Evolutionary conservation across 2,797 vertebrate species (phyloP), one percentile per base, ranked within the genome.

Genomic region (Podargus strigoides): DNA sequence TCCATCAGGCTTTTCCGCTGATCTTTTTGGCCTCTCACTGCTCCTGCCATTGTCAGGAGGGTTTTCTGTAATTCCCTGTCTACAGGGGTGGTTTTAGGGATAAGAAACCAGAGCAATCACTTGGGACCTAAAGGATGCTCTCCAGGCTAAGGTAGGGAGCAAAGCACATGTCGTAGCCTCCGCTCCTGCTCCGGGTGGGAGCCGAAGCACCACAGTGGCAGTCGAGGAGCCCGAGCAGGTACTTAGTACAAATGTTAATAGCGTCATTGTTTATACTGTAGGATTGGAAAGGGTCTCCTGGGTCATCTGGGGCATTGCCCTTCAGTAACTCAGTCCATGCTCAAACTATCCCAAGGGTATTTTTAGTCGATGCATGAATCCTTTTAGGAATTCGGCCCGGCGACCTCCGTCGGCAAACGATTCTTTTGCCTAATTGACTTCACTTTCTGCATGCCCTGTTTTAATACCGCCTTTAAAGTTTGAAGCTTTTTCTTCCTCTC

Each of bases 221-320:
- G 87, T 37, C 10, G 0, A 89, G 68, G 90, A 96, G 73, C 93
- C 81, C 1, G 1, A 56, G 83, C 95, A 96, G 91, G 91, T 96
- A 95, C 83, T 95, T 91, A 89, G 87, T 77, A 88, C 96, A 82
- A 90, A 94, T 94, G 95, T 96, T 96, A 95, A 96, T 96, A 89
- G 95, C 68, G 0, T 94, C 93, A 95, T 96, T 97, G 96, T 96
- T 97, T 97, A 95, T 95, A 92, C 84, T 95, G 90, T 85, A 39
- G 90, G 86, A 95, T 95, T 92, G 90, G 88, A 97, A 95, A 68
- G 93, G 94, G 94, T 87, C 96, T 97, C 95, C 92, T 94, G 96
- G 95, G 95, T 97, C 94, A 95, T 87, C 75, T 94, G 87, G 96
- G 92, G 92, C 93, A 95, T 58, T 95, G 95, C 95, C 94, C 94